These are phyloP conservation scores for Gracilinanus agilis DNA, from an alignment of 2,113 vertebrate species.

Conservation along the genomic window DNA sequence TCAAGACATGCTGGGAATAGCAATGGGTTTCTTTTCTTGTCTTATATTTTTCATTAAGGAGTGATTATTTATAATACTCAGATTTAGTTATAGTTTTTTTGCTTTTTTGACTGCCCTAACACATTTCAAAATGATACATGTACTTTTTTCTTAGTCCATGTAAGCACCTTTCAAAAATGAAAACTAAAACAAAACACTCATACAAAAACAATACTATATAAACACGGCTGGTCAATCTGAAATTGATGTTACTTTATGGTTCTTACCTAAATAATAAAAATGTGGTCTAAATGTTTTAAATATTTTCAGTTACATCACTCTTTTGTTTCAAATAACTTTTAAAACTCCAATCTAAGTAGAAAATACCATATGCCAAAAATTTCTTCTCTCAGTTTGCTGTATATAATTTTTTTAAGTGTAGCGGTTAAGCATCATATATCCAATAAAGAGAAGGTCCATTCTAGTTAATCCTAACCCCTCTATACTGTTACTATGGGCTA, in stretches of 20 bases:
- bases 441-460: neutral
- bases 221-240: slow-evolving; percentile 35
- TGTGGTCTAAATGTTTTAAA: slow-evolving; percentile 2
- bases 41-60: neutral
- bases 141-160: neutral
- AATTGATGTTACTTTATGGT: neutral
- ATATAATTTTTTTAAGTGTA: slow-evolving; percentile 14
- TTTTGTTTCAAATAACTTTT: slow-evolving; percentile 14
- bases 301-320: slow-evolving; percentile 1
- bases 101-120: slow-evolving; percentile 18
- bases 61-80: slow-evolving; percentile 26
- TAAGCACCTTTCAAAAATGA: neutral
- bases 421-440: neutral
- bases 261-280: neutral
- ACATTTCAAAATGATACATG: slow-evolving; percentile 40
- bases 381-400: slow-evolving; percentile 10
- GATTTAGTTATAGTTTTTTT: slow-evolving; percentile 49
- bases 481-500: neutral
- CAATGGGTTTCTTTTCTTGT: slow-evolving; percentile 12
- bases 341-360: slow-evolving; percentile 24
- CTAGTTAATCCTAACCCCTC: neutral
- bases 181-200: slow-evolving; percentile 40
- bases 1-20: slow-evolving; percentile 6
- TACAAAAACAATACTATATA: slow-evolving; percentile 20
- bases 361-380: neutral